Evolutionary conservation across 1,140 invertebrate species (phyloP).

Genomic region (Eumeta japonica): DNA sequence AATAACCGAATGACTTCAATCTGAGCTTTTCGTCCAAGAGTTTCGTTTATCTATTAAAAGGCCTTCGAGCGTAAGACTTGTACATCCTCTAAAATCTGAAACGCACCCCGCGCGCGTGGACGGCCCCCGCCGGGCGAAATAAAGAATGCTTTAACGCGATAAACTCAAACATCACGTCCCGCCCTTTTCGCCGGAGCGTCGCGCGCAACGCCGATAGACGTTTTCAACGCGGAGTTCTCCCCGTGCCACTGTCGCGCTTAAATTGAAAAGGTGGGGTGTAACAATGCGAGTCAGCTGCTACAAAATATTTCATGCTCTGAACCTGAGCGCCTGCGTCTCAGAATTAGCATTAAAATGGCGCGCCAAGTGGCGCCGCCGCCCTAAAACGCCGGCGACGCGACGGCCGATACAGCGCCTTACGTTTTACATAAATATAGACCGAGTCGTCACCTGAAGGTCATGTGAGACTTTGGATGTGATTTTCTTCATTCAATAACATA

Average conservation of each 20-base stretch:
- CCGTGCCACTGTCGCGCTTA: slow-evolving; percentile 14
- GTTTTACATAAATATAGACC: background rate
- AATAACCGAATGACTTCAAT: too few relatives aligned
- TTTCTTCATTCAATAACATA: background rate
- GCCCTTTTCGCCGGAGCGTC: too few relatives aligned
- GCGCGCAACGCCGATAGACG: too few relatives aligned
- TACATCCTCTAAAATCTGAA: slow-evolving; percentile 6
- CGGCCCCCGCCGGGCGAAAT: slow-evolving; percentile 9
- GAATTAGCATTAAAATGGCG: slow-evolving; percentile 41
- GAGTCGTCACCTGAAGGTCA: too few relatives aligned
- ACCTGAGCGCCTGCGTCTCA: slow-evolving; percentile 21
- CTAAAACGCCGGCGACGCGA: background rate
- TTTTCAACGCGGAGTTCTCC: too few relatives aligned
- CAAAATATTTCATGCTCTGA: slow-evolving; percentile 37
- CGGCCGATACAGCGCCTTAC: background rate
- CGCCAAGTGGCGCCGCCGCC: slow-evolving; percentile 16
- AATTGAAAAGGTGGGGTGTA: slow-evolving; percentile 32
- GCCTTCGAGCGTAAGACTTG: too few relatives aligned
- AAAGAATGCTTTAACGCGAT: slow-evolving; percentile 14
- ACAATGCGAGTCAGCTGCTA: slow-evolving; percentile 25
- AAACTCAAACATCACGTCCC: slow-evolving; percentile 26
- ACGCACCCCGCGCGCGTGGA: slow-evolving; percentile 5
- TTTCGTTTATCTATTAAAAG: too few relatives aligned
- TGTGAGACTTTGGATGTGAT: too few relatives aligned
- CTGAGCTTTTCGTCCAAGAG: too few relatives aligned